Base-by-base conservation (phyloP, 1,140 invertebrate genomes). In the Zaprionus ornatus region DNA sequence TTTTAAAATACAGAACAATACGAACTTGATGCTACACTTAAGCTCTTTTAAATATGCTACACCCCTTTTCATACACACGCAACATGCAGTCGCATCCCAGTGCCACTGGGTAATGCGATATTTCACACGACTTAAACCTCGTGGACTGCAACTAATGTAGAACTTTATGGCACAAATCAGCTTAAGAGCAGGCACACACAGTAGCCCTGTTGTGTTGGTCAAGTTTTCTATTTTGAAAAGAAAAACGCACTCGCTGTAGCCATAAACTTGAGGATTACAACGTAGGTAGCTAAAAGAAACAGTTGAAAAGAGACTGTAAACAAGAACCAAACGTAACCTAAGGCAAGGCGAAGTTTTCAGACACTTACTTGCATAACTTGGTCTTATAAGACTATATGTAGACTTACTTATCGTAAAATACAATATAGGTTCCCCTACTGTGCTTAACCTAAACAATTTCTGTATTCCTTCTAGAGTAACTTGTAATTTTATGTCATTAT, bases 81-180 rank as follows among this genome's bases (percentile, higher is more conserved):
- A n/a, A n/a, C 15, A n/a, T n/a, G 15, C 4, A 40, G 37, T 13
- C 13, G 12, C 37, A 40, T 15, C 37, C 15, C 37, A 32, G 37
- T 40, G 13, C 37, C 37, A 40, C 37, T 40, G 37, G 37, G 15
- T 40, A n/a, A 40, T n/a, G 29, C 37, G 69, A 57, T 21, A 25
- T 40, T 19, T 37, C 27, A 32, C 66, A 75, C 65, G 59, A 54
- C 52, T 71, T 61, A 42, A 37, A 61, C 64, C 48, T 67, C 48
- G 63, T 42, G 15, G 21, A 54, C 75, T 88, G 56, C 27, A 23
- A 54, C 75, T 88, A 88, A 88, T 90, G 80, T 82, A 85, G 77
- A 82, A 90, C 54, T 90, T 90, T 90, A 90, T 90, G 79, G 86
- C 70, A 63, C 62, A 82, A 90, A 90, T 90, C 85, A 83, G 85